phyloP scores from a whole-genome alignment of 2,113 vertebrate genomes.

The Pseudorectes ferrugineus region DNA sequence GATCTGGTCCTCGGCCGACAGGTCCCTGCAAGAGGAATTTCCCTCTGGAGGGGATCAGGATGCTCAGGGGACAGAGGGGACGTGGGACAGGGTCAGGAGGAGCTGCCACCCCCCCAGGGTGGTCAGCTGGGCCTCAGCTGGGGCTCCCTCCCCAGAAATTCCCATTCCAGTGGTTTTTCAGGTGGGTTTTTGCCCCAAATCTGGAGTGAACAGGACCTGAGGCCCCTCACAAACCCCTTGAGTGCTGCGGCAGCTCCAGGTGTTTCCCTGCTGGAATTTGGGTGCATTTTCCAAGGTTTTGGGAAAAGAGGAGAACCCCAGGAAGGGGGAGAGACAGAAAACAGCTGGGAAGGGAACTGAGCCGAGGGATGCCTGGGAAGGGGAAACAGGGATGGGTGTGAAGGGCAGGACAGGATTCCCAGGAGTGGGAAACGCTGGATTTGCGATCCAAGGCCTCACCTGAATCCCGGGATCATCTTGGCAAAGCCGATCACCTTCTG shows the following conservation, averaged over 20 bases:
- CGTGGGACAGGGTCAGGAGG: background rate
- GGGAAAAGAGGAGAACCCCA: background rate
- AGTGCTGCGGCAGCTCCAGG: background rate
- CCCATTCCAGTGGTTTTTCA: rapidly evolving
- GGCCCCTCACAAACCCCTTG: rapidly evolving
- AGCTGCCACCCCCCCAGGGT: background rate
- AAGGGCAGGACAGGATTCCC: background rate
- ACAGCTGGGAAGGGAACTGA: background rate
- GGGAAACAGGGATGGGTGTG: background rate
- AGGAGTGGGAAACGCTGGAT: rapidly evolving
- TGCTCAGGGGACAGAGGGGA: background rate
- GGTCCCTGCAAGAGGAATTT: background rate
- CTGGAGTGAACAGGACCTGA: background rate
- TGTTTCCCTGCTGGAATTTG: background rate
- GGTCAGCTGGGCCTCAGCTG: background rate
- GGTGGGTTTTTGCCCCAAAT: background rate
- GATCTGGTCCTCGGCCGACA: slow-evolving; percentile 93
- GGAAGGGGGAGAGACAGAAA: background rate
- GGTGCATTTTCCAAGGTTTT: background rate
- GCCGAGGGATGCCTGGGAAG: background rate
- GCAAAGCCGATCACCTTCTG: slow-evolving; percentile 97
- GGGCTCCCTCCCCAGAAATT: background rate
- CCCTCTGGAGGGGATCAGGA: background rate
- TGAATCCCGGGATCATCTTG: slow-evolving; percentile 98
- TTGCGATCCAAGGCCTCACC: slow-evolving; percentile 62